Conservation (phyloP, 2,113 vertebrate species). For the Chloropsis cyanopogon region DNA sequence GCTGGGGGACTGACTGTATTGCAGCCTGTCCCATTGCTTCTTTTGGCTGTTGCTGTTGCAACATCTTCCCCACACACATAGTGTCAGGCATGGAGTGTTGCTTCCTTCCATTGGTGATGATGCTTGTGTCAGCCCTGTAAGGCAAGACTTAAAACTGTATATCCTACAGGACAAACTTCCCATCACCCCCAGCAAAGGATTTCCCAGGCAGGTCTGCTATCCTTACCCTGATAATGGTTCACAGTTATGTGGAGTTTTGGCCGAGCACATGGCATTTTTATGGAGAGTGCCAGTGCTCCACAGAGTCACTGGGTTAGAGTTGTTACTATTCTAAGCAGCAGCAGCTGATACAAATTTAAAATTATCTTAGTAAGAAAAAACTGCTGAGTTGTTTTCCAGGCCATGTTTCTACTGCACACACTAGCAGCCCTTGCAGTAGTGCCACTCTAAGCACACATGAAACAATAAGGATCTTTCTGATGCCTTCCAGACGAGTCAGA, state of each 20-base stretch:
- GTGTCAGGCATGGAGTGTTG: background rate
- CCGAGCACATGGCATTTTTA: background rate
- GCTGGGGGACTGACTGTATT: background rate
- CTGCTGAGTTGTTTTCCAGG: slow-evolving; percentile 14
- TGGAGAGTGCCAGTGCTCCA: background rate
- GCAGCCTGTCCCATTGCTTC: background rate
- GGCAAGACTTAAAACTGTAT: background rate
- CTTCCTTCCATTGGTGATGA: background rate
- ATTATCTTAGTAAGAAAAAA: background rate
- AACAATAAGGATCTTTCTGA: slow-evolving; percentile 46
- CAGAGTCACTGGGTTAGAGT: background rate
- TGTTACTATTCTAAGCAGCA: slow-evolving; percentile 27
- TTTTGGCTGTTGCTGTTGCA: background rate
- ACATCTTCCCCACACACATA: background rate
- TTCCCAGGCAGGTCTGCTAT: background rate
- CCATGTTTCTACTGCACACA: background rate
- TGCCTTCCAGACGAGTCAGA: slow-evolving; percentile 42
- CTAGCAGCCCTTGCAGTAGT: background rate
- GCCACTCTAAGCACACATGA: background rate
- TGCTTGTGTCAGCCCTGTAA: background rate
- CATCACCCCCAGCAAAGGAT: background rate
- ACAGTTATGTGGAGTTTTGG: background rate
- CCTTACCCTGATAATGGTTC: background rate
- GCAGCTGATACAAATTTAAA: slow-evolving; percentile 52
- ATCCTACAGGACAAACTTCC: background rate